These are phyloP conservation scores for Aptenodytes patagonicus DNA, from an alignment of 2,113 vertebrate species.

Conservation along the genomic window DNA sequence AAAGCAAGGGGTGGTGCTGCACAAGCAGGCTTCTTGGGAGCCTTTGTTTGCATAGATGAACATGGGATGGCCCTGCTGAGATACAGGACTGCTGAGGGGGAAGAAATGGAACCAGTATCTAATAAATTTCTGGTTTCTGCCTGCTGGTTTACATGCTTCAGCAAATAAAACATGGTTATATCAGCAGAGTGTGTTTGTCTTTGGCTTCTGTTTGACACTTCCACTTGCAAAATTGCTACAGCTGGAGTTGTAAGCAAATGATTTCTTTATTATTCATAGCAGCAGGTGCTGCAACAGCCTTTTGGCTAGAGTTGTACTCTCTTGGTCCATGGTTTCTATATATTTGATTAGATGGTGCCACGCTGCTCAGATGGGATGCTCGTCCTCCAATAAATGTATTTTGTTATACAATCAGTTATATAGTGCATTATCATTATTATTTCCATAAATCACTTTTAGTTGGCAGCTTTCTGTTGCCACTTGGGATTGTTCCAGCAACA, in stretches of 20 bases:
- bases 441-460: conserved; percentile 41
- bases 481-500: conserved; percentile 37
- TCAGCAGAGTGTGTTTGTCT: conserved; percentile 44
- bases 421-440: neutral
- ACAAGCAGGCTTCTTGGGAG: neutral
- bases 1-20: neutral
- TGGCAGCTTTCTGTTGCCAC: conserved; percentile 28
- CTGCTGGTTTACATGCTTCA: neutral
- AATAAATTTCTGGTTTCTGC: neutral
- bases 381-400: conserved; percentile 21
- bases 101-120: neutral
- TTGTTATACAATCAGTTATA: conserved; percentile 17
- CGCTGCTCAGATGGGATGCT: neutral
- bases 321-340: conserved; percentile 35
- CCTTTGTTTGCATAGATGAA: neutral
- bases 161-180: neutral
- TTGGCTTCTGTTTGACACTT: conserved; percentile 53
- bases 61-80: rapidly evolving
- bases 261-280: conserved; percentile 62
- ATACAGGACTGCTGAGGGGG: neutral
- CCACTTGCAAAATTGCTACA: conserved; percentile 54
- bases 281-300: conserved; percentile 62
- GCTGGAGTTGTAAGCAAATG: conserved; percentile 41
- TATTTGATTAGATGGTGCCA: conserved; percentile 38
- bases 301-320: conserved; percentile 25